Evolutionary conservation across 35 echinoderm and acorn worm genomes (phyloP).

Genomic region (Hemicentrotus pulcherrimus): DNA sequence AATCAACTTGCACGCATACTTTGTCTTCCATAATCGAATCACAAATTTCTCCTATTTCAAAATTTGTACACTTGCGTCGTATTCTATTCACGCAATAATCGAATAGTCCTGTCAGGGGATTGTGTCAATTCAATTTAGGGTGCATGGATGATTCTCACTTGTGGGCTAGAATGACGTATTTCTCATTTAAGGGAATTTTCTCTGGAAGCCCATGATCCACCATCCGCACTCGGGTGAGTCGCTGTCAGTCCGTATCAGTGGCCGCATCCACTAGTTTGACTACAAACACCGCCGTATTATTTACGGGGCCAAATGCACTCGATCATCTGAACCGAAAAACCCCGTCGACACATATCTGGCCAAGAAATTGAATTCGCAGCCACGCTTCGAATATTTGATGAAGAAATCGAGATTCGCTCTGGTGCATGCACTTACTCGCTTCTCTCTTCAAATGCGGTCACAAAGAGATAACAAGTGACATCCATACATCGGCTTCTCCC

Average conservation of each 20-base stretch:
- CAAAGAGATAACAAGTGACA: not conserved
- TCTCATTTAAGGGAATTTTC: conserved; percentile 12
- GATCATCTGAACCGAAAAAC: conserved; percentile 16
- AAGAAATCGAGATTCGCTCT: conserved; percentile 14
- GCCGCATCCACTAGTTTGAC: conserved; percentile 1
- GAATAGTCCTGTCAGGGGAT: not conserved
- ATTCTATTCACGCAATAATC: conserved; percentile 18
- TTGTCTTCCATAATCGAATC: not conserved
- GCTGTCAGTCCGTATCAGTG: conserved; percentile 34
- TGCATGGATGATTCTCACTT: not conserved
- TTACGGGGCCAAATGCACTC: conserved; percentile 30
- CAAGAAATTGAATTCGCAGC: conserved; percentile 22
- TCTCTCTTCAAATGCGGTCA: conserved; percentile 6
- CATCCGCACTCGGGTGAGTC: not conserved
- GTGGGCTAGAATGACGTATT: not conserved
- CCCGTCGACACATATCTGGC: not conserved
- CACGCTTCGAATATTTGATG: conserved; percentile 30
- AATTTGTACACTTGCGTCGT: not conserved
- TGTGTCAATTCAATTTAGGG: not conserved
- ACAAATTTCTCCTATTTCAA: not conserved
- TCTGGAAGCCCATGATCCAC: not conserved
- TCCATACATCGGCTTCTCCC: not conserved
- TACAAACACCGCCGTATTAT: not conserved
- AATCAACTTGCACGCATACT: not conserved
- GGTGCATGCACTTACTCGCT: conserved; percentile 34